These are phyloP conservation scores for Polyploca ridens DNA, from an alignment of 2,888 invertebrate species.

Conservation along the genomic window DNA sequence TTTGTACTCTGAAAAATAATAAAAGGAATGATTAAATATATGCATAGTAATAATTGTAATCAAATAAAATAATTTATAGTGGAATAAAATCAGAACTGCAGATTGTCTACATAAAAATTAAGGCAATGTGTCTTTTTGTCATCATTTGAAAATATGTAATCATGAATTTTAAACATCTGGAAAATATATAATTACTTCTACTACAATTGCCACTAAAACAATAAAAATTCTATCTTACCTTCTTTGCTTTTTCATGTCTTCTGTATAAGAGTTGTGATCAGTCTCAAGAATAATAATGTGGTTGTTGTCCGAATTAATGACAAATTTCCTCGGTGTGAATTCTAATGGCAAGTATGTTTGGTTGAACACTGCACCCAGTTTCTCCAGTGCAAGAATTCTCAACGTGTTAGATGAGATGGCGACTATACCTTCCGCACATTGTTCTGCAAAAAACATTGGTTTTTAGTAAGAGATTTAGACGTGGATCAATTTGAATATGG, in stretches of 20 bases:
- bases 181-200: background rate
- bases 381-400: conserved; percentile 98
- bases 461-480: conserved; percentile 36
- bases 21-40: background rate
- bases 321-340: conserved; percentile 97
- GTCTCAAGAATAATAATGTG: conserved; percentile 97
- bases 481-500: background rate
- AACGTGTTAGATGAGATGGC: conserved; percentile 99
- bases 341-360: conserved; percentile 96
- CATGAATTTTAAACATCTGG: background rate
- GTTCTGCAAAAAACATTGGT: conserved; percentile 85
- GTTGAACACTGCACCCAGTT: conserved; percentile 99
- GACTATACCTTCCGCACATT: conserved; percentile 99
- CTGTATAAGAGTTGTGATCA: conserved; percentile 99
- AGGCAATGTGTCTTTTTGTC: conserved; percentile 67
- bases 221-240: conserved; percentile 59
- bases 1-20: conserved; percentile 88
- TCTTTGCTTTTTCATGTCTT: conserved; percentile 96
- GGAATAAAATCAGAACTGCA: conserved; percentile 71
- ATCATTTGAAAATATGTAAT: conserved; percentile 52
- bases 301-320: conserved; percentile 95
- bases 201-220: too few relatives aligned
- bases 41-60: conserved; percentile 1
- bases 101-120: conserved; percentile 70
- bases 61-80: background rate